Evolutionary conservation across 2,888 invertebrate species (phyloP).

Genomic region (Abrostola tripartita): DNA sequence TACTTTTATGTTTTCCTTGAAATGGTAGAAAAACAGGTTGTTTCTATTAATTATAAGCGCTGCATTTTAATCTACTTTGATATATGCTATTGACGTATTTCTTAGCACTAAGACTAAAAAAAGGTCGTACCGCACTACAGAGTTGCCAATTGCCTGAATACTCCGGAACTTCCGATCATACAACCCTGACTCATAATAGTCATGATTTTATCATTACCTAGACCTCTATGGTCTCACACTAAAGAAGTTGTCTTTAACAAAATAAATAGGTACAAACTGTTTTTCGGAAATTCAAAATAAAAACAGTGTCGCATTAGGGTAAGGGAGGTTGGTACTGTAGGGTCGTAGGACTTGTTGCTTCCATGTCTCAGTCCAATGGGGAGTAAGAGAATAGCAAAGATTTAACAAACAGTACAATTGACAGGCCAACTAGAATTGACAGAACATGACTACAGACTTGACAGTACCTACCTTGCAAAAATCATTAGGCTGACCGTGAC

Average conservation of each 20-base stretch:
- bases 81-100: too few relatives aligned
- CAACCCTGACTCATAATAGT: too few relatives aligned
- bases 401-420: slow-evolving; percentile 65
- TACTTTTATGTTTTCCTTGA: not conserved
- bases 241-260: not conserved
- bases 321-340: slow-evolving; percentile 65
- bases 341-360: slow-evolving; percentile 58
- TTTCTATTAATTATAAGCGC: not conserved
- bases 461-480: too few relatives aligned
- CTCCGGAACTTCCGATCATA: too few relatives aligned
- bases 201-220: not conserved
- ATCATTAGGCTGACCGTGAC: too few relatives aligned
- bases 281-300: slow-evolving; percentile 60
- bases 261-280: not conserved
- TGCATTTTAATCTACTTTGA: too few relatives aligned
- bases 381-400: slow-evolving; percentile 60
- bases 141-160: too few relatives aligned
- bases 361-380: slow-evolving; percentile 47
- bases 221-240: not conserved
- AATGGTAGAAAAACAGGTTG: not conserved
- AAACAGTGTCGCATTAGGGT: slow-evolving; percentile 57
- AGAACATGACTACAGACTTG: too few relatives aligned
- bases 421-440: slow-evolving; percentile 14
- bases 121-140: too few relatives aligned
- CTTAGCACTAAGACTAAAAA: too few relatives aligned